Conservation (phyloP, 2,113 vertebrate genomes). For the Mastomys coucha region DNA sequence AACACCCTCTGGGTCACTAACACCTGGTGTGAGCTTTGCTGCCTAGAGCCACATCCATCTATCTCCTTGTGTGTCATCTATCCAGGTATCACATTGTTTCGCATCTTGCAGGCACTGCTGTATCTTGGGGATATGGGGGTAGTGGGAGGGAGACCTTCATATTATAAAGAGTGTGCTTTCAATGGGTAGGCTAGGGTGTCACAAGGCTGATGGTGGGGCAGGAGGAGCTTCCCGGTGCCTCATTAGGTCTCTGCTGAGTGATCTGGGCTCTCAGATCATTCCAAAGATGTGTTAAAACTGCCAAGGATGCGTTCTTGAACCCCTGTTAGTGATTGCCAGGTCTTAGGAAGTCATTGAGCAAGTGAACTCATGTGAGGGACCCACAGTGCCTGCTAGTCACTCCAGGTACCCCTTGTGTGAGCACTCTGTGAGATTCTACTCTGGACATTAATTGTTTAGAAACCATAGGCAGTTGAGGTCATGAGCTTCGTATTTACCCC, state of each 20-base stretch:
- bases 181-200: not conserved
- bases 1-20: not conserved
- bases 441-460: not conserved
- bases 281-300: not conserved
- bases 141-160: not conserved
- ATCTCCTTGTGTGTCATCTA: not conserved
- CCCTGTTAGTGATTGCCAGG: not conserved
- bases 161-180: not conserved
- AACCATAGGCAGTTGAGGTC: not conserved
- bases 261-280: not conserved
- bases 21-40: constrained; percentile 56
- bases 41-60: not conserved
- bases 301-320: not conserved
- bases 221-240: not conserved
- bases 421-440: not conserved
- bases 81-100: not conserved
- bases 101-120: not conserved
- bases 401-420: not conserved
- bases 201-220: not conserved
- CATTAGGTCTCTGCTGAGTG: not conserved
- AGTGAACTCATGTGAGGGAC: not conserved
- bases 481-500: not conserved
- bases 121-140: not conserved
- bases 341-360: not conserved
- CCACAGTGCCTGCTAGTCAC: too few relatives aligned